Base-by-base conservation (phyloP, 2,797 vertebrate genomes). In the Argyrosomus regius region DNA sequence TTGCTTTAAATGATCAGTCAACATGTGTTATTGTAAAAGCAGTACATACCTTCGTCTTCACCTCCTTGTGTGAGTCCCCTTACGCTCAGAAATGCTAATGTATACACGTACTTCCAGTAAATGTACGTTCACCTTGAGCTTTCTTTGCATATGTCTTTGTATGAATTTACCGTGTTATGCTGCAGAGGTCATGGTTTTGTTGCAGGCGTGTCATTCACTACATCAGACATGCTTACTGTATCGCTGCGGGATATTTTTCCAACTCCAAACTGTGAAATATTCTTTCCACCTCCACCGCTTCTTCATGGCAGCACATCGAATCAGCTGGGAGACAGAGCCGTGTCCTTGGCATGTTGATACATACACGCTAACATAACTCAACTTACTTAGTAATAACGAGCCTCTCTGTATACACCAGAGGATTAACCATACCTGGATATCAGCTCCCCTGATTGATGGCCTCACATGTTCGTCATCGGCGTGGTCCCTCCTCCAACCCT, bases 361-460 rank as follows among this genome's bases (percentile, higher is more conserved):
- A 61, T 78, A 58, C 64, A 65, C 18, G 57, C 13, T 7, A 26
- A 35, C 53, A 77, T 71, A 85, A 85, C 84, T 91, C 77, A 63
- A 59, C 74, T 74, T 67, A 70, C 66, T 58, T 31, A 61, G 53
- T 63, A 61, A 78, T 79, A 86, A 80, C 60, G 69, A 66, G 74
- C 66, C 76, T 64, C 43, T 82, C 60, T 81, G 68, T 60, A 58
- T 77, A 72, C 73, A 70, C 26, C 10, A n/a, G 56, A 79, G 63
- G 57, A 62, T 80, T 45, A 76, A 73, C 59, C 26, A 50, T 72
- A 81, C 83, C 78, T 87, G 75, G 14, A 73, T 53, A 81, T 78
- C 60, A 53, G 48, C 74, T 76, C 53, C 8, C 3, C 73, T 88
- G 90, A 88, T 86, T 88, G 87, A 90, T 89, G 64, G 77, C 61